phyloP scores from a whole-genome alignment of 2,888 invertebrate species.

The Cerastis rubricosa region DNA sequence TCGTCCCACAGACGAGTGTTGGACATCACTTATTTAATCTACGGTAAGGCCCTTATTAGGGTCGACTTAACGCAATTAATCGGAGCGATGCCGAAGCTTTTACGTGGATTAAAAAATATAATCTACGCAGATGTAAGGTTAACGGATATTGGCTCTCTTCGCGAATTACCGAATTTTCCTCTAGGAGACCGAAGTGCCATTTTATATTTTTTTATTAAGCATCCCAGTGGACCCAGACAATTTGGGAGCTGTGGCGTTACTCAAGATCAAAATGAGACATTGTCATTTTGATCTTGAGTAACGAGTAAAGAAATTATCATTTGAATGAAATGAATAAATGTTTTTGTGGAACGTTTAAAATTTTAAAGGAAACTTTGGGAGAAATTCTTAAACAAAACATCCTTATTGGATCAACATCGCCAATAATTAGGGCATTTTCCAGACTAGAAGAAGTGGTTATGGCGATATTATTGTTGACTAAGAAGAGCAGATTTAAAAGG shows the following conservation, averaged over 20 bases:
- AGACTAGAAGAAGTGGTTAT: background rate
- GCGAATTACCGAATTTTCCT: slow-evolving; percentile 32
- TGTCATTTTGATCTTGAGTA: too few species aligned
- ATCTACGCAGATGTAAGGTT: slow-evolving; percentile 43
- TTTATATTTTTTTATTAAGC: slow-evolving; percentile 25
- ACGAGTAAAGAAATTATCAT: slow-evolving; percentile 1
- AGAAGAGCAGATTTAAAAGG: background rate
- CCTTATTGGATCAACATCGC: background rate
- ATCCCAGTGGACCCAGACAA: background rate
- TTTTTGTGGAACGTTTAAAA: background rate
- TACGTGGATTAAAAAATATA: slow-evolving; percentile 67
- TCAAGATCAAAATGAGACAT: slow-evolving; percentile 9
- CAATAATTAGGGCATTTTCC: background rate
- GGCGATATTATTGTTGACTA: background rate
- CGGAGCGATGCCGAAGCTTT: slow-evolving; percentile 65
- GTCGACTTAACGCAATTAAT: slow-evolving; percentile 68
- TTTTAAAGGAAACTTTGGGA: background rate
- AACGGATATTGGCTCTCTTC: slow-evolving; percentile 36
- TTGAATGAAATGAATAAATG: background rate
- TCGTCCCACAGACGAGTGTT: slow-evolving; percentile 17
- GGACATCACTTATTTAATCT: slow-evolving; percentile 50
- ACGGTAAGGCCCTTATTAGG: slow-evolving; percentile 59
- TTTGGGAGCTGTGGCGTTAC: background rate
- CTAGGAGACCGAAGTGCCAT: slow-evolving; percentile 19
- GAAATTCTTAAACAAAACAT: background rate